Conservation (phyloP, 2,797 vertebrate genomes). For the Chaenodraco wilsoni region DNA sequence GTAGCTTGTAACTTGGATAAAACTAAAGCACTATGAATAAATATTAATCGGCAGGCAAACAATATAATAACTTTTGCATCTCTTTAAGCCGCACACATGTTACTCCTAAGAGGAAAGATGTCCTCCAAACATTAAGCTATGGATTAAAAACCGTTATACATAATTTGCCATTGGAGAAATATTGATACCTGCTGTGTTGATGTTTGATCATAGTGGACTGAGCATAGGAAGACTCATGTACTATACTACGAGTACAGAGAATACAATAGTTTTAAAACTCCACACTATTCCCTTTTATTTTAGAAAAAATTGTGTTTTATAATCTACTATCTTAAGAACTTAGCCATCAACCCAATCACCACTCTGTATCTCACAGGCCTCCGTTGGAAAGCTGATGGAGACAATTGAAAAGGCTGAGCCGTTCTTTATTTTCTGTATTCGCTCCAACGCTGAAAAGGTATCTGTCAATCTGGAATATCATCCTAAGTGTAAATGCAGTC, state of each 20-base stretch:
- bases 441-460: constrained; percentile 94
- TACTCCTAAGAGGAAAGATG: background rate
- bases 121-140: background rate
- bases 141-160: background rate
- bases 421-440: constrained; percentile 94
- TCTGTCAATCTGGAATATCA: background rate
- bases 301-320: background rate
- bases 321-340: background rate
- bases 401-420: constrained; percentile 89
- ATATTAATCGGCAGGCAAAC: background rate
- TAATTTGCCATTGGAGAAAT: background rate
- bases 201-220: background rate
- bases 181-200: background rate
- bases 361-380: constrained; percentile 80
- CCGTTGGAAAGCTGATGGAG: constrained; percentile 89
- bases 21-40: no score
- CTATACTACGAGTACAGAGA: background rate
- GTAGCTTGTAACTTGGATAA: no score
- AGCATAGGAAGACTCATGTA: background rate
- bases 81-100: background rate
- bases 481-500: background rate
- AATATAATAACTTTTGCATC: background rate
- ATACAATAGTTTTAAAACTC: background rate
- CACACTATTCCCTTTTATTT: background rate
- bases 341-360: background rate